Conservation (phyloP, 1,140 invertebrate genomes). For the Chlorops oryzae region DNA sequence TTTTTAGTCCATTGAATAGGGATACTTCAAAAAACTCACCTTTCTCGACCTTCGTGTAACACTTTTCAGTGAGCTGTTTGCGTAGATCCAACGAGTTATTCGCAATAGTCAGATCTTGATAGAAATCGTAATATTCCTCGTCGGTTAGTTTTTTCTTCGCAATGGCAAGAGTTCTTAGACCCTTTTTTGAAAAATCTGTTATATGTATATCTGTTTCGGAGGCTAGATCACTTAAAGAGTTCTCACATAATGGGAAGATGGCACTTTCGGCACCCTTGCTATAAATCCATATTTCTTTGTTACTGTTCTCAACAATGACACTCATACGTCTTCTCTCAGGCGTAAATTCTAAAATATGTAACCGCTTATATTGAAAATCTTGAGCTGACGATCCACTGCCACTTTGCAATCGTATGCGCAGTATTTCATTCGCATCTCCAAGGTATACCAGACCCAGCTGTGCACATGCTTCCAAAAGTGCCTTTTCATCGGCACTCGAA, state of each 20-base stretch:
- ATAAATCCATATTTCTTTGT: conserved; percentile 63
- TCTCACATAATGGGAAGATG: conserved; percentile 59
- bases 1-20: too few relatives aligned
- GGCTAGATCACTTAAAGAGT: conserved; percentile 50
- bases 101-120: conserved; percentile 28
- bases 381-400: conserved; percentile 21
- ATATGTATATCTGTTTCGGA: conserved; percentile 79
- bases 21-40: conserved; percentile 19
- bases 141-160: conserved; percentile 61
- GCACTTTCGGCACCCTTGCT: conserved; percentile 79
- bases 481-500: conserved; percentile 81
- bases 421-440: conserved; percentile 55
- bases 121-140: conserved; percentile 50
- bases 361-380: conserved; percentile 66
- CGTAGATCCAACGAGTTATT: conserved; percentile 42
- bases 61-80: conserved; percentile 34
- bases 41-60: conserved; percentile 39
- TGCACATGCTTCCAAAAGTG: conserved; percentile 73
- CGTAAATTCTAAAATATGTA: conserved; percentile 95
- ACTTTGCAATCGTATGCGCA: conserved; percentile 31
- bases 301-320: conserved; percentile 72
- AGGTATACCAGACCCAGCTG: conserved; percentile 65
- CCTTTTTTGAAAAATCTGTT: conserved; percentile 82
- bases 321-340: conserved; percentile 92
- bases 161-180: conserved; percentile 79